A percentile compares a stretch with the other conserved stretches of the same genome.
These are phyloP conservation scores for Oxytorus armatus DNA, from an alignment of 2,888 invertebrate genomes.

Conservation along the genomic window DNA sequence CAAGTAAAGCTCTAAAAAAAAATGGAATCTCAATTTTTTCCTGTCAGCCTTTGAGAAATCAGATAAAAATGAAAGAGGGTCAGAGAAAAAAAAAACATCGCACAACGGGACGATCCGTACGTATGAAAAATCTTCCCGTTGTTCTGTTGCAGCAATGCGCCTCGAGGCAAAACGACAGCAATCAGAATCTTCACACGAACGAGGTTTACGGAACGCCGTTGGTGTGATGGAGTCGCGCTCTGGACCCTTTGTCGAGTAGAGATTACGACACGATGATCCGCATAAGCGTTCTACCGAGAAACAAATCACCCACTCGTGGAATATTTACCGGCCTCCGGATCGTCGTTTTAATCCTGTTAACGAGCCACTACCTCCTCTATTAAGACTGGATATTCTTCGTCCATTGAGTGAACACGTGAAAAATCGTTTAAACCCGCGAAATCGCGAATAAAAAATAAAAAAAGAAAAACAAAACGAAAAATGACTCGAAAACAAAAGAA, in stretches of 20 bases:
- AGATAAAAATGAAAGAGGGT: not conserved
- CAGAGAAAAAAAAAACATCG: not conserved
- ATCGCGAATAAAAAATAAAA: slow-evolving; percentile 38
- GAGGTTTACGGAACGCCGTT: slow-evolving; percentile 88
- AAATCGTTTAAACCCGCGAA: slow-evolving; percentile 51
- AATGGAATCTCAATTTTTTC: no score
- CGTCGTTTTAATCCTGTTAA: slow-evolving; percentile 62
- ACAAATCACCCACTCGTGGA: slow-evolving; percentile 67
- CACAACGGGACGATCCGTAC: not conserved
- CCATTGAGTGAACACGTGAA: slow-evolving; percentile 69
- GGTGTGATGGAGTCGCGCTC: slow-evolving; percentile 91
- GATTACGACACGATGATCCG: slow-evolving; percentile 76
- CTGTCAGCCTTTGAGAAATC: no score
- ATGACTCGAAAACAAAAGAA: slow-evolving; percentile 39
- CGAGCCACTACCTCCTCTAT: slow-evolving; percentile 66
- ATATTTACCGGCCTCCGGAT: slow-evolving; percentile 57
- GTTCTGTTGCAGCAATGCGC: slow-evolving; percentile 91
- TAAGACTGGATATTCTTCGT: slow-evolving; percentile 66
- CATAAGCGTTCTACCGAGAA: slow-evolving; percentile 76
- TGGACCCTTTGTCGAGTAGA: slow-evolving; percentile 84
- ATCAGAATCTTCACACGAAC: slow-evolving; percentile 93
- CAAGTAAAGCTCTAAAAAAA: no score
- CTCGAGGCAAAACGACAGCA: slow-evolving; percentile 91
- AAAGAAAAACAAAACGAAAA: slow-evolving; percentile 43
- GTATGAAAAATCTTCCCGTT: not conserved